A percentile compares a stretch with the other conserved stretches of the same genome.
Evolutionary conservation across 2,888 invertebrate species (phyloP).

Genomic region (Drepana falcataria): DNA sequence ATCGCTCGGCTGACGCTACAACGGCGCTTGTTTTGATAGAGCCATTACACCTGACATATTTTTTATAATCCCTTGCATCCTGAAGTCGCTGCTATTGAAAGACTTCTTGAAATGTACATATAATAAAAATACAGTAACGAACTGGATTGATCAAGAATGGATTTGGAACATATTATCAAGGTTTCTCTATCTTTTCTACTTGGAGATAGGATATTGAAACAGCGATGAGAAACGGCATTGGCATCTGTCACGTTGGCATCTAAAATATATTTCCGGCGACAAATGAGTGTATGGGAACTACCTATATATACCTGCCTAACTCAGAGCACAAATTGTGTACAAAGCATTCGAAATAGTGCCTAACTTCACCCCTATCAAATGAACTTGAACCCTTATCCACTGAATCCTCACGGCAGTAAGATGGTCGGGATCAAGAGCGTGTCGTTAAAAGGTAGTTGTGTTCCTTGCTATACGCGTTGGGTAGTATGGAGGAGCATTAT

Average conservation of each 20-base stretch:
- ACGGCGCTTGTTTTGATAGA: constrained; percentile 50
- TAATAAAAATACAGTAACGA: background rate
- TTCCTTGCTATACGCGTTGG: constrained; percentile 10
- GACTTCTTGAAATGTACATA: background rate
- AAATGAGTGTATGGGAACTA: no score
- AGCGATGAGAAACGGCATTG: no score
- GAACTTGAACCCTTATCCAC: no score
- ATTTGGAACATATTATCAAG: background rate
- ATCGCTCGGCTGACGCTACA: constrained; percentile 39
- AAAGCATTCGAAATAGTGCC: no score
- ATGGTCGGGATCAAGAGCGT: no score
- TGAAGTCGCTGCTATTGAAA: constrained; percentile 4
- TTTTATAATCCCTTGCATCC: constrained; percentile 23
- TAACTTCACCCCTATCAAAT: no score
- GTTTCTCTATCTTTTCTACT: no score
- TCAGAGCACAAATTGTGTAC: no score
- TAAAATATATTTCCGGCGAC: no score
- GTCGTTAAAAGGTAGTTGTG: constrained; percentile 6
- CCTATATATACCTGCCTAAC: no score
- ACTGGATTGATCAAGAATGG: background rate
- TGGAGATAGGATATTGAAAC: no score
- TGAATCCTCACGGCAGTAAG: background rate
- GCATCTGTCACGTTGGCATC: no score
- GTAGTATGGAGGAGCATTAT: constrained; percentile 6
- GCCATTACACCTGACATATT: constrained; percentile 38